Percentiles rank a stretch among this genome's conserved stretches.
These are phyloP conservation scores for Arenicola marina DNA, from an alignment of 2,888 invertebrate genomes.

Conservation along the genomic window DNA sequence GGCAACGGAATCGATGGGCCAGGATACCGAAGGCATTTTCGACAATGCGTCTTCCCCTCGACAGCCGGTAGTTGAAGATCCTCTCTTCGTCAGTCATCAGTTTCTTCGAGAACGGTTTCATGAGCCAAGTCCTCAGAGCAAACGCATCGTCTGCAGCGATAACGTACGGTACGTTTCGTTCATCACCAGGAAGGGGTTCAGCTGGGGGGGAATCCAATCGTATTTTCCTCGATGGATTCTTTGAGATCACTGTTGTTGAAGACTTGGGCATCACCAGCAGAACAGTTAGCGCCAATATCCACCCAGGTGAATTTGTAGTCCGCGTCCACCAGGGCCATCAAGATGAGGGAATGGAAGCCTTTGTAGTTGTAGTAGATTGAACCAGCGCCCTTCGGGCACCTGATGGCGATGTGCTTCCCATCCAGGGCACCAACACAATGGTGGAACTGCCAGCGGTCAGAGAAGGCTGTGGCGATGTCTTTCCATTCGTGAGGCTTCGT, in stretches of 20 bases:
- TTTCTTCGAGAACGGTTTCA: slow-evolving; percentile 18
- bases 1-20: slow-evolving; percentile 2
- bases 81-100: slow-evolving; percentile 4
- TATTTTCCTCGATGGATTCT: slow-evolving; percentile 1
- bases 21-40: slow-evolving; percentile 10
- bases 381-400: neutral
- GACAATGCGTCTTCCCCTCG: neutral
- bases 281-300: slow-evolving; percentile 26
- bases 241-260: slow-evolving; percentile 16
- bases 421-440: slow-evolving; percentile 21
- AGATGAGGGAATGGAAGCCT: slow-evolving; percentile 9
- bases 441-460: slow-evolving; percentile 18
- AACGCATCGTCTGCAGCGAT: slow-evolving; percentile 10
- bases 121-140: slow-evolving; percentile 7
- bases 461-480: slow-evolving; percentile 12
- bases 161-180: slow-evolving; percentile 5
- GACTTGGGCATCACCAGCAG: slow-evolving; percentile 30
- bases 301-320: slow-evolving; percentile 20
- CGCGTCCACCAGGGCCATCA: slow-evolving; percentile 20
- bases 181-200: slow-evolving; percentile 14
- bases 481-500: slow-evolving; percentile 13
- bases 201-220: slow-evolving; percentile 4
- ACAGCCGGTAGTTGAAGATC: slow-evolving; percentile 9
- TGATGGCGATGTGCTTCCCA: slow-evolving; percentile 19
- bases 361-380: slow-evolving; percentile 8